Evolutionary conservation across 2,797 vertebrate genomes (phyloP).

Genomic region (Phrynocephalus forsythii): DNA sequence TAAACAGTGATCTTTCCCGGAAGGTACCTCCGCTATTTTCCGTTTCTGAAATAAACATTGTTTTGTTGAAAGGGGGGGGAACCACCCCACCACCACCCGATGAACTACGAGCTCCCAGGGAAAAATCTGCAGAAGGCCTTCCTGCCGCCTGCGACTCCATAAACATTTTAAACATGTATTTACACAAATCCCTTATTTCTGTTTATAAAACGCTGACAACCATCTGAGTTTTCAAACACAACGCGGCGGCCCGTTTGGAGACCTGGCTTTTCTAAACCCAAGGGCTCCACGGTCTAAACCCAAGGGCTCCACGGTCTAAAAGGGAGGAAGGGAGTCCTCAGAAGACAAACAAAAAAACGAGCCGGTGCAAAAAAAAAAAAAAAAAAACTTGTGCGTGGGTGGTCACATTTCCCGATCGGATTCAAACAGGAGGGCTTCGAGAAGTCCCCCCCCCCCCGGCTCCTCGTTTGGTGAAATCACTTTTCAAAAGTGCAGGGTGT

Average conservation of each 20-base stretch:
- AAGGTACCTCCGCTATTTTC: background rate
- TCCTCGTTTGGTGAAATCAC: too few relatives aligned
- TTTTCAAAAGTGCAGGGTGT: too few relatives aligned
- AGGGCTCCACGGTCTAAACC: too few relatives aligned
- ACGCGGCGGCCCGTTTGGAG: background rate
- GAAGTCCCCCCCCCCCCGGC: too few relatives aligned
- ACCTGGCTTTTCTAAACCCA: background rate
- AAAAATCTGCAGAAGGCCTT: background rate
- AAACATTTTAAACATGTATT: slow-evolving; percentile 18
- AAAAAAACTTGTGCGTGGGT: background rate
- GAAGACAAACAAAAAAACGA: background rate
- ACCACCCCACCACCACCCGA: too few relatives aligned
- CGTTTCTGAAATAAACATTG: too few relatives aligned
- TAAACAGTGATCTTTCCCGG: background rate
- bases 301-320: background rate
- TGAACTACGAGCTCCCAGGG: too few relatives aligned
- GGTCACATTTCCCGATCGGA: background rate
- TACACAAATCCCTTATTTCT: background rate
- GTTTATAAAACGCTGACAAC: background rate
- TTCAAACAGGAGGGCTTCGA: too few relatives aligned
- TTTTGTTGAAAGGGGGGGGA: too few relatives aligned
- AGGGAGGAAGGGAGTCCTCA: background rate
- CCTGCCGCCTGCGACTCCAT: background rate
- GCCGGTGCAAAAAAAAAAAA: too few relatives aligned
- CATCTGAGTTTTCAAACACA: background rate